Evolutionary conservation across 2,888 invertebrate species (phyloP), one percentile per base, ranked within the genome.

Genomic region (Latrodectus hesperus): DNA sequence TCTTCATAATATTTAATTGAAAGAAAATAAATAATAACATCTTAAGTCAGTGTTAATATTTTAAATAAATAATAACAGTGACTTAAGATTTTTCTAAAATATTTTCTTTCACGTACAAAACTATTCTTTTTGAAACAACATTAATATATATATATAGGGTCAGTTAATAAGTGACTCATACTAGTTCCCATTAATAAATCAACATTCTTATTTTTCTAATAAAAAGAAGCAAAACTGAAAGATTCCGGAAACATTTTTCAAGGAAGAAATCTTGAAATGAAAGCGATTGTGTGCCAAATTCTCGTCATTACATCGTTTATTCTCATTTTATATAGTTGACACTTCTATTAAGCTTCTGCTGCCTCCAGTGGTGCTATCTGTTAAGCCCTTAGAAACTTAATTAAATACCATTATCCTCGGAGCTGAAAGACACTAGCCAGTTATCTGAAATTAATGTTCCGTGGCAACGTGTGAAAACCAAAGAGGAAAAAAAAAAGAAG

Each of bases 361-460:
- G 71, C 16, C 72, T 70, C 64, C 68, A 12, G 52, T 55, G 16
- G 17, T 65, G 74, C 55, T 74, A 55, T 74, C 75, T 70, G 75
- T 75, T 82, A 82, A 84, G 73, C 77, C 72, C 67, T 53, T 67
- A 49, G 78, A 70, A 84, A 84, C 84, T 84, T 84, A 84, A 84
- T 84, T 84, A 84, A 84, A 84, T 84, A 84, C 65, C 82, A 82
- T 82, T 82, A 82, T 82, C 84, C 78, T 38, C 53, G 67, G 38
- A 78, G 72, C 77, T 84, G 77, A 78, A 84, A 84, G 84, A 84
- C 84, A 78, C 78, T 77, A 73, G 65, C 77, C 84, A 84, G 84
- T 84, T 84, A 84, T 84, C 77, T 71, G 84, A 84, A 84, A 84
- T 84, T 84, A 84, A 84, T 84, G 84, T 78, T 78, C 78, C 73